Conservation (phyloP, 2,888 invertebrate genomes). For the Pristionchus exspectatus region DNA sequence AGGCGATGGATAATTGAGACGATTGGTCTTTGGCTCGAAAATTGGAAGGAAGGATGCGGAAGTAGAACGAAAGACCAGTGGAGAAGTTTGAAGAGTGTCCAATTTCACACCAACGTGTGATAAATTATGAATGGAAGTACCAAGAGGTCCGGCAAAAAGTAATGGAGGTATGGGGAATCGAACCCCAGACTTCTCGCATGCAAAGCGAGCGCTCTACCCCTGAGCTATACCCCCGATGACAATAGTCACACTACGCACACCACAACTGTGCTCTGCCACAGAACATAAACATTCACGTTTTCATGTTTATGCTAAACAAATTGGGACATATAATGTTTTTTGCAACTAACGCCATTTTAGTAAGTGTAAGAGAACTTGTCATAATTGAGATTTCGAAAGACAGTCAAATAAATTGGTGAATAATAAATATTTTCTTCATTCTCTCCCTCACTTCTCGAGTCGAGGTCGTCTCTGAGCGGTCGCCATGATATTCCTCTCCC, state of each 20-base stretch:
- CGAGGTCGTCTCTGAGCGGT: not conserved
- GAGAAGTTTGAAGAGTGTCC: not conserved
- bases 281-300: not conserved
- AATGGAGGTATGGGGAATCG: conserved; percentile 74
- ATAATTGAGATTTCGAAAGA: not conserved
- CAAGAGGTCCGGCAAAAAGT: not conserved
- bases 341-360: too few relatives aligned
- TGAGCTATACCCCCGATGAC: conserved; percentile 67
- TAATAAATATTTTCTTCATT: not conserved
- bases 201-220: conserved; percentile 75
- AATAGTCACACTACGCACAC: not conserved
- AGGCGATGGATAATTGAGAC: not conserved
- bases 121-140: not conserved
- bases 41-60: not conserved
- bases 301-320: too few relatives aligned
- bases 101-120: not conserved
- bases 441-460: not conserved
- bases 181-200: conserved; percentile 76
- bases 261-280: not conserved
- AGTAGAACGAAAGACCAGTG: not conserved
- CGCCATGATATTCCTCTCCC: not conserved
- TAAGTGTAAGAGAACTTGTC: too few relatives aligned
- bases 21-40: not conserved
- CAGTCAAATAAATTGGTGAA: not conserved
- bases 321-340: too few relatives aligned